phyloP scores from a whole-genome alignment of 2,888 invertebrate species.

The Cephus spinipes region DNA sequence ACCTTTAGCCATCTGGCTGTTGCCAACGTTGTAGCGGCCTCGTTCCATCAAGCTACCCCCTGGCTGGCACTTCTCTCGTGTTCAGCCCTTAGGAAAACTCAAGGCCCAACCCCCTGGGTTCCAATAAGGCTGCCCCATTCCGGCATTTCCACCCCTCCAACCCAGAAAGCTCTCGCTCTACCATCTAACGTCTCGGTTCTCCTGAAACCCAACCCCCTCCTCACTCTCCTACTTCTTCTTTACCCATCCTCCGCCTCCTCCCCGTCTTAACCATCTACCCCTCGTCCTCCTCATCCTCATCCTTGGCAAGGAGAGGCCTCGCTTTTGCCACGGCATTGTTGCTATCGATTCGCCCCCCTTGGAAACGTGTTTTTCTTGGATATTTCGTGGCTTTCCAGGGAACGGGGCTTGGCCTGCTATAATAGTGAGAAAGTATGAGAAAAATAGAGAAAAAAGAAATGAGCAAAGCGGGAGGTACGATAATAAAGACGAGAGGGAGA shows the following conservation, averaged over 20 bases:
- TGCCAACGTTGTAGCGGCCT: slow-evolving; percentile 57
- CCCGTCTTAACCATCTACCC: not conserved
- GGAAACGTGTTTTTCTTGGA: slow-evolving; percentile 58
- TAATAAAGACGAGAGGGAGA: not conserved
- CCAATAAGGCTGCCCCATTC: slow-evolving; percentile 59
- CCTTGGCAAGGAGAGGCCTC: slow-evolving; percentile 42
- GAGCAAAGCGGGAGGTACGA: not conserved
- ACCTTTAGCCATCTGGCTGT: slow-evolving; percentile 57
- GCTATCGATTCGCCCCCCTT: slow-evolving; percentile 56
- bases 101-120: slow-evolving; percentile 50
- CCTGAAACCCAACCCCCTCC: slow-evolving; percentile 21
- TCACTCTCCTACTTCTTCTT: slow-evolving; percentile 28
- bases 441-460: not conserved
- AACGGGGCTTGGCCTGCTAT: not conserved
- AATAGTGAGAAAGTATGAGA: not conserved
- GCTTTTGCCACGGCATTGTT: slow-evolving; percentile 57
- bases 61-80: slow-evolving; percentile 32
- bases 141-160: slow-evolving; percentile 40
- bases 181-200: slow-evolving; percentile 19
- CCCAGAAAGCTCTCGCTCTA: not conserved
- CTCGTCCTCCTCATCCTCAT: slow-evolving; percentile 7
- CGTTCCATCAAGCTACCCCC: slow-evolving; percentile 56
- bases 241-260: slow-evolving; percentile 22
- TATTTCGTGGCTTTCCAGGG: slow-evolving; percentile 50
- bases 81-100: slow-evolving; percentile 59